Base-by-base conservation (phyloP, 2,797 vertebrate genomes). In the Sarcophilus harrisii region DNA sequence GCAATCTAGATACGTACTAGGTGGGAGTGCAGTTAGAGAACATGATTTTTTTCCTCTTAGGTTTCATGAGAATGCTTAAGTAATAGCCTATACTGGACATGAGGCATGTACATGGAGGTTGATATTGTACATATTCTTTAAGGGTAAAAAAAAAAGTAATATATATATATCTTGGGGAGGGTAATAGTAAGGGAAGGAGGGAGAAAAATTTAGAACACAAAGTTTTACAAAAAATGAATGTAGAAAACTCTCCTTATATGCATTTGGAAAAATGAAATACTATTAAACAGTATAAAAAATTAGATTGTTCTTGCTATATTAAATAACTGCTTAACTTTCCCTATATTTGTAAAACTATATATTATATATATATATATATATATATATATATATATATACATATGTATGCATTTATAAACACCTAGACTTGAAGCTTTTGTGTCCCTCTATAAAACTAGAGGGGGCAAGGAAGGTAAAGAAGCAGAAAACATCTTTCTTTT, bases 351-450 rank as follows among this genome's bases (percentile, higher is more conserved):
- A 92, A 58, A 91, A 55, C 58, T 32, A 18, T 73, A 94, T 95
- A 96, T 97, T 96, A 95, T 94, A 96, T 94, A 95, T 94, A 96
- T 94, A 95, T 93, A 95, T 95, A n/a, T 28, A 5, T 94, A 93
- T 91, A 54, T 59, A n/a, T 9, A 95, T 94, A 96, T 94, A 95
- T 94, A 96, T 94, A 95, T 93, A 95, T 95, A n/a, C 28, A 5
- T 94, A 93, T 91, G 54, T 59, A n/a, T 9, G 55, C 24, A 95
- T 97, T 94, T 94, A 94, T 96, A 95, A 81, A 97, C 94, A 55
- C 52, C 5, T 94, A 94, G 91, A 60, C 87, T n/a, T 12, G 59
- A 93, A 91, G 93, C 92, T 94, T 95, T 97, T 96, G 90, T 92
- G 32, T 93, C 5, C 6, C 94, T 98, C 96, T 95, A 27, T 38